Evolutionary conservation across 2,888 invertebrate genomes (phyloP), one percentile per base, ranked within the genome.

Genomic region (Ecdyonurus torrentis): DNA sequence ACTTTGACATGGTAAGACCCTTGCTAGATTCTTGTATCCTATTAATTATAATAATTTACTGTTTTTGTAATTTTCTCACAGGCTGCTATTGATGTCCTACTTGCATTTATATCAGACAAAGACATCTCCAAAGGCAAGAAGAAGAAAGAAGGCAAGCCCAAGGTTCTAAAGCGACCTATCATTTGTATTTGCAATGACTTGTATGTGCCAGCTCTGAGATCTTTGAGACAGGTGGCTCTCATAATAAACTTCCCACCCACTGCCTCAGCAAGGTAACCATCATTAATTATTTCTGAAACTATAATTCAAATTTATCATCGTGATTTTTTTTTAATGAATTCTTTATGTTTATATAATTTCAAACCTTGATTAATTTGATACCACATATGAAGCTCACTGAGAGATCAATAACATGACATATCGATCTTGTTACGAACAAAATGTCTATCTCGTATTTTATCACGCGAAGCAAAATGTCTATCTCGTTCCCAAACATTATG

Each of bases 141-240:
- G 71, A 83, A 81, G 65, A 78, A 75, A 25, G 79, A 78, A 63
- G 23, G 50, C 50, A 74, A 78, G 2, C 79, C 81, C 59, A 25
- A 60, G 22, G 76, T 87, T 1, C 76, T 96, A 62, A 83, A 84
- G 66, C 78, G 98, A 61, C 98, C 98, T 0, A 86, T 99, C 37
- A 91, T 99, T 67, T 98, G 97, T 72, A 97, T 98, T 67, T 99
- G 98, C 72, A 99, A 99, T 73, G 96, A 98, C 72, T 79, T 89
- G 69, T 98, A 91, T 71, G 88, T 88, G 2, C 88, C 94, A 0
- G 86, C 96, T 0, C 76, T 99, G 65, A 81, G 94, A 64, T 84
- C 87, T 19, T 75, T 96, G 64, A 83, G 91, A 64, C 85, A 86
- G 67, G 81, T 86, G 53, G 84, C 92, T 0, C 82, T 91, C 64